Evolutionary conservation across 2,113 vertebrate species (phyloP).

Genomic region (Pampusana beccarii): DNA sequence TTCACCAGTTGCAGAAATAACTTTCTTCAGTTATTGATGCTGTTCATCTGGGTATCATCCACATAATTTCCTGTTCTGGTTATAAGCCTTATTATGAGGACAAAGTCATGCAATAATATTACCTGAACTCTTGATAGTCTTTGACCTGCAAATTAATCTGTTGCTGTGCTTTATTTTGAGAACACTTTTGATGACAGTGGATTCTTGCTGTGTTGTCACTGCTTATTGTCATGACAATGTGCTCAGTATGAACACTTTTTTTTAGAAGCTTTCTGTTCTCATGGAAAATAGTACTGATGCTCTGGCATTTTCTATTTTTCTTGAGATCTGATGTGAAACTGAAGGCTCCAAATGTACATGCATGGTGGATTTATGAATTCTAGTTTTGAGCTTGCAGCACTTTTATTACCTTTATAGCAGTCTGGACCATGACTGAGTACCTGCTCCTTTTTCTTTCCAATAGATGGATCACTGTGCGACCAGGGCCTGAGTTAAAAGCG

Average conservation of each 20-base stretch:
- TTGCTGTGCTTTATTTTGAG: neutral
- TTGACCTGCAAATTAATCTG: neutral
- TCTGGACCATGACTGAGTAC: neutral
- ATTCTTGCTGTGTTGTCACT: neutral
- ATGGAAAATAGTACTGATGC: neutral
- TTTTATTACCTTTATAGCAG: neutral
- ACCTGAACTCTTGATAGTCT: neutral
- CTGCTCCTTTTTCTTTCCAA: neutral
- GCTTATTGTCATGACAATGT: neutral
- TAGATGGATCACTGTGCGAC: neutral
- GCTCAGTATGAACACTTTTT: neutral
- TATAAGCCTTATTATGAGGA: neutral
- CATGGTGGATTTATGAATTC: neutral
- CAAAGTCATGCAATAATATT: neutral
- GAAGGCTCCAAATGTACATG: neutral
- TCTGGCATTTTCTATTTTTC: neutral
- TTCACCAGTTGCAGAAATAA: neutral
- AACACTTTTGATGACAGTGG: neutral
- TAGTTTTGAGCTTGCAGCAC: neutral
- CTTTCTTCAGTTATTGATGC: neutral
- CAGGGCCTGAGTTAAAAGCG: neutral
- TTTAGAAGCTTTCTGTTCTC: neutral
- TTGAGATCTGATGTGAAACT: conserved; percentile 10
- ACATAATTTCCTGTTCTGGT: neutral
- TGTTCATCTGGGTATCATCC: neutral